These are phyloP conservation scores for Anoplolepis gracilipes DNA, from an alignment of 1,140 invertebrate genomes.

Conservation along the genomic window DNA sequence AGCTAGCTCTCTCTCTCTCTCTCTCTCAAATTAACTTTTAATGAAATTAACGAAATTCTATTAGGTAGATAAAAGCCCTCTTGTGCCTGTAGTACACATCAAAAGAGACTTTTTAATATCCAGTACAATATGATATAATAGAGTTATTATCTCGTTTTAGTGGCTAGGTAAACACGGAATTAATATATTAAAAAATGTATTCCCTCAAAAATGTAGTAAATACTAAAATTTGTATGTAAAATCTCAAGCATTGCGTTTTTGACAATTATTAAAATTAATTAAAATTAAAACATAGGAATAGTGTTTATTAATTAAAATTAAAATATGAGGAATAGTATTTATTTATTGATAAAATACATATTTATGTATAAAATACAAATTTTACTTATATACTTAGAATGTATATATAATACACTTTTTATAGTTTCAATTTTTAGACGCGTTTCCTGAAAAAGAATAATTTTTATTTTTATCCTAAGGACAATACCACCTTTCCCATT, in stretches of 20 bases:
- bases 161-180: slow-evolving; percentile 26
- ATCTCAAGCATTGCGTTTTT: neutral
- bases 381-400: neutral
- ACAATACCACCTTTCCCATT: slow-evolving; percentile 26
- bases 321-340: neutral
- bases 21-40: slow-evolving; percentile 49
- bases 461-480: neutral
- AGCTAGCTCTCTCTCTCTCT: neutral
- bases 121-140: neutral
- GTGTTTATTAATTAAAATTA: neutral
- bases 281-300: neutral
- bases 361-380: no score
- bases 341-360: slow-evolving; percentile 4
- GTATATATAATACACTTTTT: neutral
- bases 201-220: neutral
- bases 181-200: neutral
- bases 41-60: slow-evolving; percentile 50
- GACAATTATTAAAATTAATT: no score
- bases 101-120: slow-evolving; percentile 51
- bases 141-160: slow-evolving; percentile 38
- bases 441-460: neutral
- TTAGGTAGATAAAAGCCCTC: slow-evolving; percentile 43
- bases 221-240: neutral
- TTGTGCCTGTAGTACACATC: slow-evolving; percentile 8
- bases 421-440: neutral